phyloP scores from a whole-genome alignment of 1,140 invertebrate species.

The Platyura marginata region DNA sequence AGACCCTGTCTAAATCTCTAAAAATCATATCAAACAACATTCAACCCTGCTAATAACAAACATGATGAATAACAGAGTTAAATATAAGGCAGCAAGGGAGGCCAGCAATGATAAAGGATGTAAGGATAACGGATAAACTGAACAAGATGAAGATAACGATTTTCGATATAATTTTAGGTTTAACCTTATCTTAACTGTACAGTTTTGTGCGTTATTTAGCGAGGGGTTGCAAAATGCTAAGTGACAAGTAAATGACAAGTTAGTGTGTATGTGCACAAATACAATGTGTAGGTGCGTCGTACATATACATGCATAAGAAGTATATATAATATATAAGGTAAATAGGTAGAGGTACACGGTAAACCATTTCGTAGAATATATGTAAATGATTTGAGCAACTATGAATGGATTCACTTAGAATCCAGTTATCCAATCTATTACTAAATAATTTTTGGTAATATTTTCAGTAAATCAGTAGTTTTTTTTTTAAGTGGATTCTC shows the following conservation, averaged over 20 bases:
- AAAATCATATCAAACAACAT: too few relatives aligned
- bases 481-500: too few relatives aligned
- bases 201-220: neutral
- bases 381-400: too few relatives aligned
- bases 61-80: neutral
- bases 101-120: neutral
- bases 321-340: too few relatives aligned
- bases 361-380: too few relatives aligned
- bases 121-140: neutral
- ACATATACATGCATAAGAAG: too few relatives aligned
- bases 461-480: too few relatives aligned
- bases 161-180: neutral
- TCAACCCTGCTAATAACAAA: neutral
- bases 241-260: neutral
- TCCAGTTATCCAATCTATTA: too few relatives aligned
- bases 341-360: too few relatives aligned
- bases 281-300: neutral
- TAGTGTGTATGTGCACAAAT: neutral
- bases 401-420: too few relatives aligned
- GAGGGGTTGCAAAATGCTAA: neutral
- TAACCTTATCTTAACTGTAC: slow-evolving; percentile 1
- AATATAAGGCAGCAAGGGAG: neutral
- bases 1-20: too few relatives aligned
- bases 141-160: neutral
- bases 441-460: too few relatives aligned